Evolutionary conservation across 1,140 invertebrate species (phyloP), one percentile per base, ranked within the genome.

Genomic region (Ceratina calcarata): DNA sequence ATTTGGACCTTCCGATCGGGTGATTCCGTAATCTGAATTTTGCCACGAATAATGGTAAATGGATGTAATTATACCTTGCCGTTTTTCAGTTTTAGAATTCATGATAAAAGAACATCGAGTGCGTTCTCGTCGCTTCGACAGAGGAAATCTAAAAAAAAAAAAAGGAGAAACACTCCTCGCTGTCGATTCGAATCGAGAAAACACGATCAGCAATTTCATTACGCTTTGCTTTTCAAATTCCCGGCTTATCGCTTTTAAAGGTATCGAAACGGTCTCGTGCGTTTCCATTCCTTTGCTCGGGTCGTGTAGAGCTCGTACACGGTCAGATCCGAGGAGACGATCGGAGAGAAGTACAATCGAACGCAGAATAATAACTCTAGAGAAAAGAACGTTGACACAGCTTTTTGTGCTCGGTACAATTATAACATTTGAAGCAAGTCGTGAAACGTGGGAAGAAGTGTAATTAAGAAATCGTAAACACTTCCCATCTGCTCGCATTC

Each of bases 351-450:
- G 55, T 65, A 74, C 24, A 74, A 65, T 74, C 7, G 71, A 65
- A 55, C 45, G 49, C 32, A 32, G n/a, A 37, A 13, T 10, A 66
- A 45, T 61, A 18, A 8, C 15, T 45, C 37, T 45, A n/a, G n/a
- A 51, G 32, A 64, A 12, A 45, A n/a, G 57, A 67, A 27, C 13
- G 18, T 45, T 45, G 37, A 67, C 73, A 53, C 73, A 67, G 51
- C 62, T 51, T 57, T 67, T 67, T 67, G 62, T 58, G 73, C 73
- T 68, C 37, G 32, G 58, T 76, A 76, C 32, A 68, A 57, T 45
- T 75, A 58, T 67, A 49, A 68, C 13, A 15, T 55, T 64, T 15
- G 62, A 67, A 67, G 51, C 51, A 66, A 45, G 20, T 55, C 2
- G 15, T 74, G 3, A 51, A 53, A 64, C 22, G 53, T 15, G 32